Conservation (phyloP, 1,140 invertebrate species). For the Orussus abietinus region DNA sequence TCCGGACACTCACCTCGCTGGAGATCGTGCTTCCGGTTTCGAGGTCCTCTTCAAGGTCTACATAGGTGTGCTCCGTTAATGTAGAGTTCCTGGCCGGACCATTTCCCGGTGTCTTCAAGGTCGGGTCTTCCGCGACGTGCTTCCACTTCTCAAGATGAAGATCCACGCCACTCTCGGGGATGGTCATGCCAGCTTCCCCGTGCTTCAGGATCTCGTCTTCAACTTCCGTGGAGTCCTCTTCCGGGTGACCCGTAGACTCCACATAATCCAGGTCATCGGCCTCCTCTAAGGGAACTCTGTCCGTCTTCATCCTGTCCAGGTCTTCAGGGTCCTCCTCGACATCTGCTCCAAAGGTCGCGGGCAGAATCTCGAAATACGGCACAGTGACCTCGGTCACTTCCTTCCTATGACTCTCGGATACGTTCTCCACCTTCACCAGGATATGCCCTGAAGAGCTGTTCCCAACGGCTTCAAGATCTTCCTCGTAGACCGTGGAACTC, state of each 20-base stretch:
- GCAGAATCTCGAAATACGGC: slow-evolving; percentile 11
- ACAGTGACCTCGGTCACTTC: slow-evolving; percentile 18
- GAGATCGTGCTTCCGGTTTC: slow-evolving; percentile 28
- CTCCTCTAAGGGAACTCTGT: not conserved
- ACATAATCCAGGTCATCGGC: slow-evolving; percentile 21
- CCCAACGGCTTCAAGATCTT: slow-evolving; percentile 6
- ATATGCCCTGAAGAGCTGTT: slow-evolving; percentile 9
- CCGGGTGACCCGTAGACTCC: slow-evolving; percentile 22
- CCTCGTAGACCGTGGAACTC: slow-evolving; percentile 2
- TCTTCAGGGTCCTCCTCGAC: slow-evolving; percentile 7
- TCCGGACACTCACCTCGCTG: slow-evolving; percentile 35
- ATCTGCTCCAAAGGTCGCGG: slow-evolving; percentile 10
- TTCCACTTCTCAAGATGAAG: too few species aligned
- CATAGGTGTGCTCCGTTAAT: too few species aligned
- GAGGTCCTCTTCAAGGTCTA: too few species aligned
- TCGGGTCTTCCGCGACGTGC: too few species aligned
- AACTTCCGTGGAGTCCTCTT: slow-evolving; percentile 29
- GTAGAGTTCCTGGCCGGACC: too few species aligned
- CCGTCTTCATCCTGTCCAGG: not conserved
- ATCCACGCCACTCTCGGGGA: slow-evolving; percentile 19
- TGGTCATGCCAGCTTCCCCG: slow-evolving; percentile 38
- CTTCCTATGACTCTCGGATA: slow-evolving; percentile 20
- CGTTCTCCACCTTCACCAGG: slow-evolving; percentile 17
- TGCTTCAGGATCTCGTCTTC: slow-evolving; percentile 41
- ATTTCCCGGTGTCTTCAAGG: too few species aligned